Percentiles rank a stretch among this genome's conserved stretches.
Evolutionary conservation across 92 coral and sea anemone genomes (phyloP).

Genomic region (Nematostella vectensis): DNA sequence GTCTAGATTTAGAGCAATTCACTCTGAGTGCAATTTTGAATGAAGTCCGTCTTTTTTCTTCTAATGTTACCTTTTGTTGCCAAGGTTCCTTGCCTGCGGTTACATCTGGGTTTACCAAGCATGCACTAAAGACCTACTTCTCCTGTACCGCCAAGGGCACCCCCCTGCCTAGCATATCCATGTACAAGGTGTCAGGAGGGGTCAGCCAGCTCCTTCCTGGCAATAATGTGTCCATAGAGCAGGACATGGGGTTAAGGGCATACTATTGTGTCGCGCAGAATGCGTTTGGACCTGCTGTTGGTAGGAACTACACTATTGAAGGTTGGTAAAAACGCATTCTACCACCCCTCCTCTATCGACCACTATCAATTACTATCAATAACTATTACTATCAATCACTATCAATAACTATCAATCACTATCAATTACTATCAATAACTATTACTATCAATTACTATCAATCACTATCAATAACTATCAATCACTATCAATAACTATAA

Average conservation of each 20-base stretch:
- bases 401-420: no score
- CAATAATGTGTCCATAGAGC: conserved; percentile 18
- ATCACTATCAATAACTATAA: no score
- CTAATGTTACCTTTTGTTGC: no score
- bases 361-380: no score
- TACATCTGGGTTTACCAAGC: conserved; percentile 38
- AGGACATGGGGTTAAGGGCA: conserved; percentile 41
- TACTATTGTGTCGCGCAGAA: conserved; percentile 68
- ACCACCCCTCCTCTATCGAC: no score
- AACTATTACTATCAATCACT: no score
- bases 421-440: no score
- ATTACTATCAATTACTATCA: no score
- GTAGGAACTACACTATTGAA: conserved; percentile 26
- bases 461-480: no score
- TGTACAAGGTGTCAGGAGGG: conserved; percentile 42
- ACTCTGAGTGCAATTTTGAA: no score
- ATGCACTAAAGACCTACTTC: conserved; percentile 33
- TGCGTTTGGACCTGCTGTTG: conserved; percentile 58
- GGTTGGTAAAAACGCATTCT: conserved; percentile 22
- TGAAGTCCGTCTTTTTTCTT: no score
- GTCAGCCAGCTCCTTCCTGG: conserved; percentile 9
- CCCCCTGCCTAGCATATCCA: conserved; percentile 42
- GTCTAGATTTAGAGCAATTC: no score
- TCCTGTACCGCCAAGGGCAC: conserved; percentile 57
- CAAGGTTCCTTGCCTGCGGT: conserved; percentile 56